Base-by-base conservation (phyloP, 1,140 invertebrate genomes). In the Apis florea region DNA sequence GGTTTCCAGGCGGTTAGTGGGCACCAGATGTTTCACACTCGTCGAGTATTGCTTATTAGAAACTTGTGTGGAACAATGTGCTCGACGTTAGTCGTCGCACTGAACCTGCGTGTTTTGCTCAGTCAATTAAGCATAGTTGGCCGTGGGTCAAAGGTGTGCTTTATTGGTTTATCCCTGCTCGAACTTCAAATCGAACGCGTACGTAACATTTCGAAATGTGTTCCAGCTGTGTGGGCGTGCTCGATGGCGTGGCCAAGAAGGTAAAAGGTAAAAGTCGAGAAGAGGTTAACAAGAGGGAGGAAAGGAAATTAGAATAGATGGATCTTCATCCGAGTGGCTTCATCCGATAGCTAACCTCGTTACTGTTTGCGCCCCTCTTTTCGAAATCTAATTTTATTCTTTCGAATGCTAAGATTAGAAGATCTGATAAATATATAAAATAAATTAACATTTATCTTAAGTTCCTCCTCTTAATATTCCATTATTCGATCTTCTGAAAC, bases 41-140 rank as follows among this genome's bases (percentile, higher is more conserved):
- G 68, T 40, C 9, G 51, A 26, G 51, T 54, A 49, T 70, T 54
- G 69, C 69, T 70, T 70, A 54, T 70, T 70, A 70, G 69, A 70
- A 70, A 70, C 69, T 54, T 54, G 31, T 40, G 31, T 40, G 24
- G 24, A 70, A 26, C 69, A 49, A 54, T 15, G 21, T 13, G 26
- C 31, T 70, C 17, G 68, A 24, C 5, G 24, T 15, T 24, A 54
- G 51, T 70, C 13, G 70, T 54, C 19, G 2, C 13, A 19, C 15
- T 19, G 31, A 40, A 40, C 9, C 24, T 26, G 1, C 11, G 1
- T 26, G 69, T 31, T n/a, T n/a, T 24, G 19, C 9, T 31, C 15
- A 17, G 15, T 1, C 24, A 13, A 54, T 54, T 19, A 26, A 54
- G 24, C 10, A 31, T 1, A 15, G 51, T 49, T 6, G 13, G 13